phyloP scores from a whole-genome alignment of 2,888 invertebrate species.

The Miltochrista miniata region DNA sequence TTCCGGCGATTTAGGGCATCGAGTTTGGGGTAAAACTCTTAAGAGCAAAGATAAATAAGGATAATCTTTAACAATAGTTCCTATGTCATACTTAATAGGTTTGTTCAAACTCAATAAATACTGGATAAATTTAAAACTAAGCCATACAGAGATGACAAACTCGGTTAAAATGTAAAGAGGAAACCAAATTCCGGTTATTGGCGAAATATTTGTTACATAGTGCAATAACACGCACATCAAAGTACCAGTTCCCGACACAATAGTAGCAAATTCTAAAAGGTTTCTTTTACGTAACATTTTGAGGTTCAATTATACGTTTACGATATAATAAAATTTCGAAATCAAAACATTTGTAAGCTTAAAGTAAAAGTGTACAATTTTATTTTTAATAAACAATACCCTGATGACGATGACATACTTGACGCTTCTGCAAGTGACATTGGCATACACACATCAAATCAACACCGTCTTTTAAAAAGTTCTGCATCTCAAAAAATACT shows the following conservation, averaged over 20 bases:
- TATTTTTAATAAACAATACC: too few species aligned
- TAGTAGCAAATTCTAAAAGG: conserved; percentile 59
- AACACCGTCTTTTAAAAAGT: too few species aligned
- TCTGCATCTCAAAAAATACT: too few species aligned
- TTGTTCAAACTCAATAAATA: conserved; percentile 79
- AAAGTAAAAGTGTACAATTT: too few species aligned
- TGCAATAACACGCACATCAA: conserved; percentile 60
- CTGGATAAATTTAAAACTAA: conserved; percentile 81
- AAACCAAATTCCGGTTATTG: conserved; percentile 71
- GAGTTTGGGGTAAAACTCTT: conserved; percentile 47
- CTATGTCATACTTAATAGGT: conserved; percentile 75
- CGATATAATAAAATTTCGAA: too few species aligned
- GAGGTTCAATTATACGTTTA: too few species aligned
- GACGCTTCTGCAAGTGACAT: too few species aligned
- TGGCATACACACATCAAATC: too few species aligned
- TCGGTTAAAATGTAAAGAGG: conserved; percentile 64
- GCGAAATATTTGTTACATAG: conserved; percentile 69
- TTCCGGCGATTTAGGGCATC: conserved; percentile 32
- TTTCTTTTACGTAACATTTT: conserved; percentile 69
- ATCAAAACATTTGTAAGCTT: too few species aligned
- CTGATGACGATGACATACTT: too few species aligned
- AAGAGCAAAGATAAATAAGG: conserved; percentile 51
- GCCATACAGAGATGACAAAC: conserved; percentile 69
- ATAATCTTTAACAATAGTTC: conserved; percentile 50
- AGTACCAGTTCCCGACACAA: conserved; percentile 60